Evolutionary conservation across 2,888 invertebrate genomes (phyloP), one percentile per base, ranked within the genome.

Genomic region (Andrena flavipes): DNA sequence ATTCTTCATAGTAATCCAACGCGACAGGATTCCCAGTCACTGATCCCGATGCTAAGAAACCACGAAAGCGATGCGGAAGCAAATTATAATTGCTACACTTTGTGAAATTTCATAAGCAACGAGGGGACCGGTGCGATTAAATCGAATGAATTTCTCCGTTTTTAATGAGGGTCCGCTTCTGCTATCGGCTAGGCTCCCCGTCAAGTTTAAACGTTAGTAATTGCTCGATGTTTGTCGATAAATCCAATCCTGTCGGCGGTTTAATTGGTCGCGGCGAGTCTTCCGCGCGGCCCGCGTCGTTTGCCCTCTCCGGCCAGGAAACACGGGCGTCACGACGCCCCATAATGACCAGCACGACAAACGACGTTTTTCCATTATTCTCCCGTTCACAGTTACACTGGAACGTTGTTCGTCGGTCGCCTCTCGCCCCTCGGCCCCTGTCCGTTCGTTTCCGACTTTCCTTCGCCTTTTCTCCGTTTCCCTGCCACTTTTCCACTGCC

Each of bases 281-380:
- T 20, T 48, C 48, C 42, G 23, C 62, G 49, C 68, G 23, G 42
- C 16, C 29, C 63, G 30, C 68, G 49, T 63, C 63, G 63, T 63
- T 65, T 67, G 20, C 23, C 62, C 42, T 6, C 35, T 16, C 51
- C 5, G 5, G 60, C 13, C 16, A 10, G n/a, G 35, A 23, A 64
- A 64, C 42, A 26, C 63, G 20, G 56, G 54, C 64, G 73, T 69
- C 76, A 68, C 76, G 65, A 63, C 54, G 60, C 30, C 60, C 48
- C 51, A 63, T 83, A 81, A 84, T 76, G 77, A 68, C 59, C 49
- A 13, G 26, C 20, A 63, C 70, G 71, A 77, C 56, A 59, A 74
- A 78, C 74, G 77, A 84, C 84, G 69, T 75, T 84, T 75, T 78
- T 64, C 77, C 77, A 75, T 84, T 78, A 82, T 83, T 77, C 48